Percentiles rank a stretch among this genome's conserved stretches.
These are phyloP conservation scores for Acleris laterana DNA, from an alignment of 2,888 invertebrate genomes.

Conservation along the genomic window DNA sequence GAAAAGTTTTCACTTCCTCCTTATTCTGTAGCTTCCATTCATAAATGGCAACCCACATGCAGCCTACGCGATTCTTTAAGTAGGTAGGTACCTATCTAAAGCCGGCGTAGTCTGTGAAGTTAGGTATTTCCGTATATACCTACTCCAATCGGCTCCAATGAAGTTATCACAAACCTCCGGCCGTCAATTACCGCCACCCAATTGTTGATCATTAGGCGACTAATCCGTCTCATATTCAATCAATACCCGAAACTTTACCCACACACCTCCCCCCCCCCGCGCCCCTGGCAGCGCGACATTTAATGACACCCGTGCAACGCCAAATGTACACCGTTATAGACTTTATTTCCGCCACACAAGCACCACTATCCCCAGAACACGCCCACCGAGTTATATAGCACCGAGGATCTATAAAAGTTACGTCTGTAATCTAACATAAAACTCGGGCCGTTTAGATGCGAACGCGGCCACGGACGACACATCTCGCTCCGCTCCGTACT, in stretches of 20 bases:
- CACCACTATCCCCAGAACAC: constrained; percentile 71
- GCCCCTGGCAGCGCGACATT: constrained; percentile 83
- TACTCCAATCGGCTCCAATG: not conserved
- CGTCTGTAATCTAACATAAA: constrained; percentile 85
- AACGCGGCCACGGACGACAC: constrained; percentile 84
- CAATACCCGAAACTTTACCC: constrained; percentile 85
- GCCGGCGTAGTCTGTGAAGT: not conserved
- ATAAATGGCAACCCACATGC: constrained; percentile 27
- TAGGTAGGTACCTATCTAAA: no score
- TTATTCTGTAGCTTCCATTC: constrained; percentile 14
- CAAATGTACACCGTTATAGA: constrained; percentile 63
- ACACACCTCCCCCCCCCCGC: constrained; percentile 78
- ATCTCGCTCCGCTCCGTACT: constrained; percentile 83
- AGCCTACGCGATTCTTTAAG: constrained; percentile 12
- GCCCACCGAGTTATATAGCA: constrained; percentile 84
- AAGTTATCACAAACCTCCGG: constrained; percentile 26
- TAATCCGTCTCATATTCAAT: constrained; percentile 84
- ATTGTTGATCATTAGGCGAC: constrained; percentile 82
- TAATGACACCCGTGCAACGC: constrained; percentile 83
- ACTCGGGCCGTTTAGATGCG: constrained; percentile 85
- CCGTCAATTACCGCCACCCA: constrained; percentile 57
- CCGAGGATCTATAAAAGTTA: constrained; percentile 85
- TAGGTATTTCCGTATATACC: constrained; percentile 2
- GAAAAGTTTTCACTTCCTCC: no score
- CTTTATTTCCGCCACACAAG: constrained; percentile 65